Evolutionary conservation across 2,113 vertebrate genomes (phyloP).

Genomic region (Carassius gibelio): DNA sequence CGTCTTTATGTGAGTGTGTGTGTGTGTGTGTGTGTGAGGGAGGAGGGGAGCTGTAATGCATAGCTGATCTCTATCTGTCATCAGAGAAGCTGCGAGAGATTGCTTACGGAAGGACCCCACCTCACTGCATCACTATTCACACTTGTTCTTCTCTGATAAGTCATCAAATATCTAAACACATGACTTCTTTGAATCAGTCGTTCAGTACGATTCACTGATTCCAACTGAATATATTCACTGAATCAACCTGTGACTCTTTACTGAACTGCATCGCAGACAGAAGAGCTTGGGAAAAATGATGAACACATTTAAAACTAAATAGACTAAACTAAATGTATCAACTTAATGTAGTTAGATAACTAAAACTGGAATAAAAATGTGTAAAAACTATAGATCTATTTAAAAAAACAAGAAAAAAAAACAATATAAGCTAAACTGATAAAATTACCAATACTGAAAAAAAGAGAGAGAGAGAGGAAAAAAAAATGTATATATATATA

Average conservation of each 20-base stretch:
- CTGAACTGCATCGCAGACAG: background rate
- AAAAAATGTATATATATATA: no score
- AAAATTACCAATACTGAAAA: no score
- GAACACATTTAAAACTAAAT: background rate
- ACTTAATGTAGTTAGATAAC: no score
- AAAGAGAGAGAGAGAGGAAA: no score
- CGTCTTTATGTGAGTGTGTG: conserved; percentile 23
- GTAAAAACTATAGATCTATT: no score
- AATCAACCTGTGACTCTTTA: background rate
- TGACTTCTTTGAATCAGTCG: background rate
- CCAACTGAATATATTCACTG: background rate
- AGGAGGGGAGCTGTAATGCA: conserved; percentile 37
- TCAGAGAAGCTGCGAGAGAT: conserved; percentile 49
- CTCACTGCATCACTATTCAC: conserved; percentile 10
- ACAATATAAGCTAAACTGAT: no score
- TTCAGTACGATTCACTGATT: background rate
- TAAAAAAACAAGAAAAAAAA: no score
- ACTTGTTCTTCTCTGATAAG: conserved; percentile 48
- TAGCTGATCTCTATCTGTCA: conserved; percentile 56
- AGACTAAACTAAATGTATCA: no score
- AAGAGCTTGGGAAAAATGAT: no score
- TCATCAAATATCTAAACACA: conserved; percentile 32
- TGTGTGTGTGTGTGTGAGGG: conserved; percentile 20
- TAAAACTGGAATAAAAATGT: no score
- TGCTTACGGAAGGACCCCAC: conserved; percentile 36